Base-by-base conservation (phyloP, 2,113 vertebrate genomes). In the Centrocercus urophasianus region DNA sequence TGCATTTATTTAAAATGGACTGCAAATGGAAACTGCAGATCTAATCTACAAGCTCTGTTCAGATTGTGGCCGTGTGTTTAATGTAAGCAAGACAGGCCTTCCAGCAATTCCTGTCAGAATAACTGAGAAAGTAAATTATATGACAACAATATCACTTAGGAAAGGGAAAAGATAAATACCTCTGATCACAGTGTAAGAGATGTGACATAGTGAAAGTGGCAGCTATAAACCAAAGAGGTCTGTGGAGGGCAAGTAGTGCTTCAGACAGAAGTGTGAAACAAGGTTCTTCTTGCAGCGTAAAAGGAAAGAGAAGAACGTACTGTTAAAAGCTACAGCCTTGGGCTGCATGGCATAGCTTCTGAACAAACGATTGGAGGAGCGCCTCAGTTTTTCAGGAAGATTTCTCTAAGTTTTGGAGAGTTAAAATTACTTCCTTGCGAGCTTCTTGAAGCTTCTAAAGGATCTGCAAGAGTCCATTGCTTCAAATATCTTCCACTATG, bases 121-220 rank as follows among this genome's bases (percentile, higher is more conserved):
- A 90, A 84, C 83, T 18, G 80, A 73, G 66, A 27, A 93, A 89
- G 87, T 85, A 95, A 95, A 96, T 93, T 91, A 74, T 89, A 73
- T 54, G 83, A 52, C 66, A 83, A 77, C 89, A 91, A 42, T 78
- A 69, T 79, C 85, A 79, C 71, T 97, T 90, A 89, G 74, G 83
- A 87, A 92, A 88, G 81, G 43, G 32, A 75, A 25, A 83, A 95
- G 89, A 93, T 73, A 79, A 59, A 83, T 59, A 85, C 54, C 30
- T 87, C 80, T 91, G 91, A 93, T 91, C 60, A 65, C 59, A 48
- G 52, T 11, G n/a, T 48, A 60, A 38, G 83, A n/a, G 64, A 85
- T 6, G 47, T 5, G 60, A 84, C 52, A 78, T 54, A 0, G 18
- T 77, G 54, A 34, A 85, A 96, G 56, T 32, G 64, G 91, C 78